phyloP scores from a whole-genome alignment of 2,113 vertebrate species.

The Cervus canadensis region DNA sequence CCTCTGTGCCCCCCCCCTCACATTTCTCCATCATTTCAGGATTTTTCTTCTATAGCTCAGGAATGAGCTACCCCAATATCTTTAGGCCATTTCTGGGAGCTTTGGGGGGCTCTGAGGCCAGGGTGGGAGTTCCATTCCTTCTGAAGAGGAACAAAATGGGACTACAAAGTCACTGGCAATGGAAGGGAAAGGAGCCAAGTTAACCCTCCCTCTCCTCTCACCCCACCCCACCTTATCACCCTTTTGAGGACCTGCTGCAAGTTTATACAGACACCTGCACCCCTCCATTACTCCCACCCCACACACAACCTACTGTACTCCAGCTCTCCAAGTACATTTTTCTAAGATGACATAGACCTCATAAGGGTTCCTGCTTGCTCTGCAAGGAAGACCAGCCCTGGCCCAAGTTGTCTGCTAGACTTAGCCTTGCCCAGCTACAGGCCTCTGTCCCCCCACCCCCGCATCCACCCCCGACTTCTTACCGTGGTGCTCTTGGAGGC shows the following conservation, averaged over 20 bases:
- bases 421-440: constrained; percentile 14
- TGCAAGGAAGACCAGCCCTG: constrained; percentile 53
- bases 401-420: constrained; percentile 38
- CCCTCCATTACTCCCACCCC: constrained; percentile 63
- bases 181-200: constrained; percentile 50
- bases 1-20: background rate
- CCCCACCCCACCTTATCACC: constrained; percentile 47
- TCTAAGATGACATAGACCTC: constrained; percentile 81
- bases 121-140: constrained; percentile 6
- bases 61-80: background rate
- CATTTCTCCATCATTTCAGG: background rate
- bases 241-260: constrained; percentile 70
- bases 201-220: background rate
- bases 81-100: constrained; percentile 34
- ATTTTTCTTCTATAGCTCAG: background rate
- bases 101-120: constrained; percentile 1
- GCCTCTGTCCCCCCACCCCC: background rate
- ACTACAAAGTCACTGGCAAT: constrained; percentile 43
- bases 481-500: background rate
- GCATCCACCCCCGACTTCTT: background rate
- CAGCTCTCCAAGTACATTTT: constrained; percentile 76
- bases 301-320: constrained; percentile 61
- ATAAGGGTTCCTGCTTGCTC: constrained; percentile 71
- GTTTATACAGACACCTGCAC: constrained; percentile 80
- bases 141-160: constrained; percentile 56